Base-by-base conservation (phyloP, 2,113 vertebrate species). In the Stomatorhinus ivindoensis region DNA sequence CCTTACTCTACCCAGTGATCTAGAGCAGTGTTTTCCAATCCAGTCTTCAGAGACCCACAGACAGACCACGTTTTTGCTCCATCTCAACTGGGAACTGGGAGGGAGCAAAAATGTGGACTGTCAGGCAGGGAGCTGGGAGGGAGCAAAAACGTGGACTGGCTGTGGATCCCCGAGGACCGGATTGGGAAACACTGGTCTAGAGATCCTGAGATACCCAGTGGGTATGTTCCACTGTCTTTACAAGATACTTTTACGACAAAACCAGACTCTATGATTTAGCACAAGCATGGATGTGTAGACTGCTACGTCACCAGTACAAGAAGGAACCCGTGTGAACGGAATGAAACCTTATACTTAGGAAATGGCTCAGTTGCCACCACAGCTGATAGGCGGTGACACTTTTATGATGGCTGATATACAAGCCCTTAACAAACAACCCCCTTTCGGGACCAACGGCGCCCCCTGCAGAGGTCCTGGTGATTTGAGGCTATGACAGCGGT, bases 381-480 rank as follows among this genome's bases (percentile, higher is more conserved):
- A 21, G 42, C 82, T n/a, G 39, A 84, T 84, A n/a, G 9, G 21
- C 3, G 44, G 82, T 84, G 82, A 84, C 82, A 24, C 82, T 90
- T 91, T 94, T 93, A 92, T 90, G 13, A 58, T 93, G 94, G 95
- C 94, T 92, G 92, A 95, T 93, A 80, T 90, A 90, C 89, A 92
- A 92, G 93, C 94, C 94, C 94, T 95, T 95, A 93, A 94, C 93
- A 94, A 95, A 94, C 94, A 92, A 90, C 93, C 92, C 92, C 89
- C 91, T 91, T 94, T 92, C 80, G 92, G 89, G 91, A 89, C 91
- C 92, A 90, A 10, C 82, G 35, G 86, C 42, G n/a, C 80, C 90
- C 90, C 91, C 91, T 11, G 24, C 47, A 42, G 39, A 35, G 88
- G 48, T 7, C 42, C 55, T 82, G 27, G 93, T 94, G 93, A 95